Percentiles rank a stretch among this genome's conserved stretches.
Evolutionary conservation across 1,140 invertebrate species (phyloP).

Genomic region (Leptonema lineaticorne): DNA sequence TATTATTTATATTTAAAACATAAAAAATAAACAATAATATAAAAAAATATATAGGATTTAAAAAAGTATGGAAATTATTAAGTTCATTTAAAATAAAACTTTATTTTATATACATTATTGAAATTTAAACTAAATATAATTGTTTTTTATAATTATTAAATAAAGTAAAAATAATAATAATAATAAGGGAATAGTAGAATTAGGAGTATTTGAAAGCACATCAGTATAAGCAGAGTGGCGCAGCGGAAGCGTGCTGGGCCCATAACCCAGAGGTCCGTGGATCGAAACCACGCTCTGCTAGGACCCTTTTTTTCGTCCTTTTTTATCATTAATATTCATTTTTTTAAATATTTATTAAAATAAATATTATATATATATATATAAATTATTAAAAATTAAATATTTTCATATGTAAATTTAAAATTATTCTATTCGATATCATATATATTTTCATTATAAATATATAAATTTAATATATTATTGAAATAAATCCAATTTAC

Average conservation of each 20-base stretch:
- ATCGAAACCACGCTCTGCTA: slow-evolving; percentile 94
- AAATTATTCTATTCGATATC: too few species aligned
- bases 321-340: neutral
- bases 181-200: neutral
- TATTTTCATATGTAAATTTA: too few species aligned
- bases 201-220: neutral
- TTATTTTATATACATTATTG: neutral
- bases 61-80: too few species aligned
- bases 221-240: slow-evolving; percentile 81
- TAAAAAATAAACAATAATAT: too few species aligned
- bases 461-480: too few species aligned
- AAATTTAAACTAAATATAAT: neutral
- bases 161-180: neutral
- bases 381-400: too few species aligned
- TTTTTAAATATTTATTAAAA: neutral
- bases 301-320: neutral
- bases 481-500: too few species aligned
- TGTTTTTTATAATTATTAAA: neutral
- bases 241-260: slow-evolving; percentile 97
- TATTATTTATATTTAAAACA: too few species aligned
- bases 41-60: too few species aligned
- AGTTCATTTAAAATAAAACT: too few species aligned
- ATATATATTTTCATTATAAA: too few species aligned
- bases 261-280: slow-evolving; percentile 97
- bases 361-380: neutral